phyloP scores from a whole-genome alignment of 2,113 vertebrate species.

The Pardalotus punctatus region DNA sequence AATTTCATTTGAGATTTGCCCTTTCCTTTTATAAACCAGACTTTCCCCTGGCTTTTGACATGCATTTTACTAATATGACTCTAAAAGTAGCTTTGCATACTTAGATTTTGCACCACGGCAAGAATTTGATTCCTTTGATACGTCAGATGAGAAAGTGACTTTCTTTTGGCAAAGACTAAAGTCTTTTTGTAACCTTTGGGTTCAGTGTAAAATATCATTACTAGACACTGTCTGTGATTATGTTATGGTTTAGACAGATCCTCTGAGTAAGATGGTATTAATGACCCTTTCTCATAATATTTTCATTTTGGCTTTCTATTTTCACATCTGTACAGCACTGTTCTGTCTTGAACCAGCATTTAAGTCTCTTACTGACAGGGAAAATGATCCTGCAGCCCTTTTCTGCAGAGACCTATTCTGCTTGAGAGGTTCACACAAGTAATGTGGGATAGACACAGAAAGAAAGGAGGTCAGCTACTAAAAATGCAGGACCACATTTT shows the following conservation, averaged over 20 bases:
- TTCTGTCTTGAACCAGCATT: background rate
- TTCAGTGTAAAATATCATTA: background rate
- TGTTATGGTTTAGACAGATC: background rate
- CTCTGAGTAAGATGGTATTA: background rate
- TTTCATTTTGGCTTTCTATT: background rate
- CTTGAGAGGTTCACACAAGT: background rate
- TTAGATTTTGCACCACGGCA: background rate
- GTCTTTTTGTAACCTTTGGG: background rate
- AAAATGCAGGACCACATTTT: background rate
- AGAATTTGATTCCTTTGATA: background rate
- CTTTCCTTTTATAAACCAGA: background rate
- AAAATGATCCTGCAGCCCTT: background rate
- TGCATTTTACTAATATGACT: background rate
- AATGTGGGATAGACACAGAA: background rate
- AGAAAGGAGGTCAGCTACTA: background rate
- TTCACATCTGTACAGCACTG: background rate
- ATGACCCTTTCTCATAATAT: background rate
- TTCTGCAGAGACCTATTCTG: background rate
- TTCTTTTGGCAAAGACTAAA: background rate
- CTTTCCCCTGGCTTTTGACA: background rate
- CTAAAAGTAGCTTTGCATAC: background rate
- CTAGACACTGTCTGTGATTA: background rate
- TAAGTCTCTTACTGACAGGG: background rate
- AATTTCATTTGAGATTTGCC: background rate
- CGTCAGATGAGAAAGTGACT: background rate